These are phyloP conservation scores for Allygus modestus DNA, from an alignment of 2,888 invertebrate species.

Conservation along the genomic window DNA sequence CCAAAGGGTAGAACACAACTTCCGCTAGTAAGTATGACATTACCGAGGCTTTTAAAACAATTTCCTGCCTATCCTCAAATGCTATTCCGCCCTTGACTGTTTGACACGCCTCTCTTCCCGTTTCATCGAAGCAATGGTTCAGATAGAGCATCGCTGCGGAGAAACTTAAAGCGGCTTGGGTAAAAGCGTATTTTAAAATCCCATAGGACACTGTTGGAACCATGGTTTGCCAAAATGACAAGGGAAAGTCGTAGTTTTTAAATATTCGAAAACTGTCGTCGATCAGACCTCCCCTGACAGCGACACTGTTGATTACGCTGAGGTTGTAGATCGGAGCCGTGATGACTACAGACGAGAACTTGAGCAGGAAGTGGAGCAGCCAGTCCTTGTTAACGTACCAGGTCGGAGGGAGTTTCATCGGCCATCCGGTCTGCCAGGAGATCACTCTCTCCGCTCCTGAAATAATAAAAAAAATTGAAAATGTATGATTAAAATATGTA, in stretches of 20 bases:
- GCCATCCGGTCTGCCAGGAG: slow-evolving; percentile 12
- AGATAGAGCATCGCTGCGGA: slow-evolving; percentile 7
- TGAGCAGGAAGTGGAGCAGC: slow-evolving; percentile 26
- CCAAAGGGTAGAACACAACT: slow-evolving; percentile 32
- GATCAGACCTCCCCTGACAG: background rate
- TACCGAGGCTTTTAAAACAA: slow-evolving; percentile 23
- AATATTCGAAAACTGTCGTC: background rate
- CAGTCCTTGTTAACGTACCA: slow-evolving; percentile 29
- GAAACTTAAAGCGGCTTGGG: slow-evolving; percentile 20
- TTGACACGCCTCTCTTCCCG: background rate
- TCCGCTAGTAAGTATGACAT: slow-evolving; percentile 20
- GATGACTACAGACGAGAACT: slow-evolving; percentile 11
- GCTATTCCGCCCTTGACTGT: slow-evolving; percentile 9
- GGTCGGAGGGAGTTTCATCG: slow-evolving; percentile 5
- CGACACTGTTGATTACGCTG: background rate
- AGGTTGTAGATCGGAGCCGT: slow-evolving; percentile 15
- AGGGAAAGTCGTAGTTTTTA: slow-evolving; percentile 18
- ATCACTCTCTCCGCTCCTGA: background rate
- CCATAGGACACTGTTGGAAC: slow-evolving; percentile 1
- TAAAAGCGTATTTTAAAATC: slow-evolving; percentile 16
- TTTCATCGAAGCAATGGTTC: slow-evolving; percentile 30
- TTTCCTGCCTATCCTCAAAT: slow-evolving; percentile 11
- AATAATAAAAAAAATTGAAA: background rate
- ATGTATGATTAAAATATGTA: too few relatives aligned
- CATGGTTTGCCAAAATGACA: slow-evolving; percentile 22